A percentile compares a stretch with the other conserved stretches of the same genome.
phyloP scores from a whole-genome alignment of 2,888 invertebrate genomes.

The Pyrocoelia pectoralis region DNA sequence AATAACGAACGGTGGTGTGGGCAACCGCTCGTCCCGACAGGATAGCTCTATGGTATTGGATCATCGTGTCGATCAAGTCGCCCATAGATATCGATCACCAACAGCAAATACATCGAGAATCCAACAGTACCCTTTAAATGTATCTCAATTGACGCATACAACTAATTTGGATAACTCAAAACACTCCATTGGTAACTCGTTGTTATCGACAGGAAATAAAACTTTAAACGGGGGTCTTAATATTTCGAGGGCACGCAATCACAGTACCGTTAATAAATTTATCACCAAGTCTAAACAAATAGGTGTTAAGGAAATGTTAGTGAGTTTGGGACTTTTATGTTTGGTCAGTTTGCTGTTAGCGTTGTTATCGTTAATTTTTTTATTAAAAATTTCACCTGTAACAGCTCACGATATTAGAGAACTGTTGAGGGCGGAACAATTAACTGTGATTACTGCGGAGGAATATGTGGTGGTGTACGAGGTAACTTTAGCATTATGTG shows the following conservation, averaged over 20 bases:
- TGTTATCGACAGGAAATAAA: slow-evolving; percentile 41
- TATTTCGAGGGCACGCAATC: slow-evolving; percentile 64
- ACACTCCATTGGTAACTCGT: slow-evolving; percentile 61
- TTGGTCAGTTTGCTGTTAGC: slow-evolving; percentile 86
- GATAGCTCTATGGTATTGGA: slow-evolving; percentile 57
- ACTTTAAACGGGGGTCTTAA: slow-evolving; percentile 66
- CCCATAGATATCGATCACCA: slow-evolving; percentile 53
- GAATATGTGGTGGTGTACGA: slow-evolving; percentile 91
- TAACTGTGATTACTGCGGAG: slow-evolving; percentile 70
- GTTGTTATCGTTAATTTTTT: slow-evolving; percentile 82
- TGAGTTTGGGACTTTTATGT: slow-evolving; percentile 85
- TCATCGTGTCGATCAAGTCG: slow-evolving; percentile 49
- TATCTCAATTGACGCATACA: slow-evolving; percentile 62
- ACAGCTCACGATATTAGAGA: slow-evolving; percentile 66
- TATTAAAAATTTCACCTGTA: slow-evolving; percentile 83
- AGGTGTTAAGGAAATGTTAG: slow-evolving; percentile 80
- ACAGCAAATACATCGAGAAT: slow-evolving; percentile 52
- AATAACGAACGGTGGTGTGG: slow-evolving; percentile 63
- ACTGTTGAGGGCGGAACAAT: slow-evolving; percentile 64
- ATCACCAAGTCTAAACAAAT: slow-evolving; percentile 62
- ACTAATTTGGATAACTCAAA: slow-evolving; percentile 68
- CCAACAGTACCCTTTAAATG: slow-evolving; percentile 70
- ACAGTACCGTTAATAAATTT: slow-evolving; percentile 51
- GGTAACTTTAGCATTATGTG: slow-evolving; percentile 89
- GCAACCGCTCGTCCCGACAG: slow-evolving; percentile 61